phyloP scores from a whole-genome alignment of 2,888 invertebrate species.

The Cyrtodaria siliqua region DNA sequence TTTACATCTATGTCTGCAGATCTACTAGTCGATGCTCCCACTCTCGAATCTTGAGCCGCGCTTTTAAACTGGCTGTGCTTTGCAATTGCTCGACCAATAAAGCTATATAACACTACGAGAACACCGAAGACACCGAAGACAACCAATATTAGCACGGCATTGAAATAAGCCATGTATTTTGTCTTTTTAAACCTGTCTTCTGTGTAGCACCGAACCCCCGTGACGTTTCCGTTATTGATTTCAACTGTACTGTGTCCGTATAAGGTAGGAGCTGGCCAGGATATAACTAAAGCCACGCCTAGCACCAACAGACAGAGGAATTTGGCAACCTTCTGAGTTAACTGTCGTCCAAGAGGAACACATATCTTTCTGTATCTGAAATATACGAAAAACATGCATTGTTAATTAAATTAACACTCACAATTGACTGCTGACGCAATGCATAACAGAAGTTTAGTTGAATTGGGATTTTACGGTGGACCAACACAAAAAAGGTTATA shows the following conservation, averaged over 20 bases:
- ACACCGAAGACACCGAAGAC: neutral
- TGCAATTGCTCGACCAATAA: slow-evolving; percentile 30
- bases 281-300: neutral
- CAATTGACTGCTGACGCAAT: too few relatives aligned
- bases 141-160: neutral
- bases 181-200: slow-evolving; percentile 28
- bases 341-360: slow-evolving; percentile 1
- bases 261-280: slow-evolving; percentile 25
- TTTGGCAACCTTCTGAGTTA: neutral
- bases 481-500: too few relatives aligned
- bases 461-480: too few relatives aligned
- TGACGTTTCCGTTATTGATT: slow-evolving; percentile 15
- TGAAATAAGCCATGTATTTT: slow-evolving; percentile 18
- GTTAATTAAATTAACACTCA: too few relatives aligned
- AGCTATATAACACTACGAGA: slow-evolving; percentile 17
- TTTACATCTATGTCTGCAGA: too few relatives aligned
- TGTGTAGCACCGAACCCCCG: slow-evolving; percentile 38
- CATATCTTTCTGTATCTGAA: slow-evolving; percentile 5
- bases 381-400: neutral
- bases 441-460: too few relatives aligned
- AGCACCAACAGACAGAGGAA: neutral
- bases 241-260: slow-evolving; percentile 31
- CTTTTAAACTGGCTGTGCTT: slow-evolving; percentile 1
- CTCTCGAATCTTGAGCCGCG: neutral
- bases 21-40: too few relatives aligned